Percentiles rank a stretch among this genome's conserved stretches.
phyloP scores from a whole-genome alignment of 2,888 invertebrate species.

The Tenthredo mesomela region DNA sequence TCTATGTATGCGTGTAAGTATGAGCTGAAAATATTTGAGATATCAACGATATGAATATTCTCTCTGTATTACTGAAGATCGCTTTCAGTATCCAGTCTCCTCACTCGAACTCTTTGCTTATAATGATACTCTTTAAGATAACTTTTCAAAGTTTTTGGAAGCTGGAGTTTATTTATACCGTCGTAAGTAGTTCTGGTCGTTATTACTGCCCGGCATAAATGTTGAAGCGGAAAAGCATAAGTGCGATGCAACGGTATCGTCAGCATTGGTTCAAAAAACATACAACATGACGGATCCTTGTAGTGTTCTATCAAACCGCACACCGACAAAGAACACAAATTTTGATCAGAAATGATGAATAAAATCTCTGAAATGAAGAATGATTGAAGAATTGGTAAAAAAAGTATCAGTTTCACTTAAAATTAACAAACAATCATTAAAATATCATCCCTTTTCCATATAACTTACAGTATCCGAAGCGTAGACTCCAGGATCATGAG shows the following conservation, averaged over 20 bases:
- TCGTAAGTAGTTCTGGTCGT: constrained; percentile 93
- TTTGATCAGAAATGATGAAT: background rate
- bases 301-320: constrained; percentile 89
- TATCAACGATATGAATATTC: constrained; percentile 11
- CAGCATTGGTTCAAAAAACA: constrained; percentile 99
- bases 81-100: constrained; percentile 85
- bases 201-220: constrained; percentile 92
- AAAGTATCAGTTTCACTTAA: background rate
- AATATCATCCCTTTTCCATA: background rate
- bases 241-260: constrained; percentile 94
- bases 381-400: constrained; percentile 24
- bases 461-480: constrained; percentile 91
- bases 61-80: constrained; percentile 65
- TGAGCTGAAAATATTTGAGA: background rate
- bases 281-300: constrained; percentile 97
- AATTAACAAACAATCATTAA: background rate
- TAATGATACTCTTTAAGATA: constrained; percentile 99
- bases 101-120: constrained; percentile 92
- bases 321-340: constrained; percentile 64
- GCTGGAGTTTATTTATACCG: constrained; percentile 90
- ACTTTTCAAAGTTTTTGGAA: constrained; percentile 92
- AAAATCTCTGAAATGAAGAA: background rate
- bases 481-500: constrained; percentile 98
- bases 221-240: constrained; percentile 94
- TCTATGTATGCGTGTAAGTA: background rate